phyloP scores from a whole-genome alignment of 2,113 vertebrate species.

The Chloebia gouldiae region DNA sequence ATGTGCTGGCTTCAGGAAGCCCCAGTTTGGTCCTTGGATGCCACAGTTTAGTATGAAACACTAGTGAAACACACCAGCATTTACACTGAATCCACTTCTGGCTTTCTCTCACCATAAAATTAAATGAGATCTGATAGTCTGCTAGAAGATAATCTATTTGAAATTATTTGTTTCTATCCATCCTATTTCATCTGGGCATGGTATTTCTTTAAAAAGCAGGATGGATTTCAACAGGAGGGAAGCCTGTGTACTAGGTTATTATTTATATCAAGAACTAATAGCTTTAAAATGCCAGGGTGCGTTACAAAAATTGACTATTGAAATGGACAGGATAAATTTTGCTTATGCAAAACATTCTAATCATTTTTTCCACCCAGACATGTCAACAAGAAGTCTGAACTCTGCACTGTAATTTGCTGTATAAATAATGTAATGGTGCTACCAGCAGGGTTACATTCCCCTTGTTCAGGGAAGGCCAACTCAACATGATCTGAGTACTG shows the following conservation, averaged over 20 bases:
- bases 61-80: background rate
- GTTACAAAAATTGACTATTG: background rate
- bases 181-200: background rate
- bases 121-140: background rate
- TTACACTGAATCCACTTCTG: background rate
- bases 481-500: background rate
- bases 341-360: constrained; percentile 46
- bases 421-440: constrained; percentile 28
- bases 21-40: background rate
- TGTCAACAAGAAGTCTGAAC: background rate
- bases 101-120: background rate
- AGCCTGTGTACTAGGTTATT: background rate
- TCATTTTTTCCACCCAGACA: constrained; percentile 2
- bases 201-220: background rate
- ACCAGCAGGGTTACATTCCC: constrained; percentile 47
- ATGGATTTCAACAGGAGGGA: background rate
- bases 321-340: constrained; percentile 12
- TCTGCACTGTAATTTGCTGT: constrained; percentile 15
- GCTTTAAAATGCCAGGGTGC: background rate
- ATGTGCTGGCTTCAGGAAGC: background rate
- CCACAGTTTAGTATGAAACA: background rate
- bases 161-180: background rate
- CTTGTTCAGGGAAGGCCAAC: constrained; percentile 5
- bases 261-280: constrained; percentile 24
- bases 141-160: background rate